phyloP scores from a whole-genome alignment of 1,140 invertebrate genomes.

The Bombus sylvicola region DNA sequence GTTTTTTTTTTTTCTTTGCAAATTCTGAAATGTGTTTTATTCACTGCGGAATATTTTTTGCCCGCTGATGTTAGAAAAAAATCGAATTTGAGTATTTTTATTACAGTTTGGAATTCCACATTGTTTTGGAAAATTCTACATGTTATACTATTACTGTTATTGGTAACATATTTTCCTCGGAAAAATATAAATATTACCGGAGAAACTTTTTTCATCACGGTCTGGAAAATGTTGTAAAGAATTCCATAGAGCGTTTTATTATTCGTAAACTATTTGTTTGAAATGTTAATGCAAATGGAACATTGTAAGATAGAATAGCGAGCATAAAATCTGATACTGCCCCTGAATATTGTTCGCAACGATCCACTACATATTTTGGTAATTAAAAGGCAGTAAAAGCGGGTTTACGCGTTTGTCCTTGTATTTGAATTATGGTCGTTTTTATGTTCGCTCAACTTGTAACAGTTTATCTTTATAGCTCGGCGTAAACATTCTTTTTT shows the following conservation, averaged over 20 bases:
- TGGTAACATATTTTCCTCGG: neutral
- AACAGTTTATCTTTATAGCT: slow-evolving; percentile 11
- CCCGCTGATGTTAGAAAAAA: neutral
- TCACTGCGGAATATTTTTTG: too few species aligned
- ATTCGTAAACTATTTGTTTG: neutral
- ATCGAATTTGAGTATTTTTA: neutral
- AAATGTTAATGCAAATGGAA: neutral
- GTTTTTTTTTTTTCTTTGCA: neutral
- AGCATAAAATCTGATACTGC: neutral
- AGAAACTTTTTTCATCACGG: neutral
- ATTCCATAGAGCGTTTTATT: neutral
- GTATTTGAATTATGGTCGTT: slow-evolving; percentile 6
- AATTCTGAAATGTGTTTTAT: neutral
- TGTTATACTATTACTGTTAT: neutral
- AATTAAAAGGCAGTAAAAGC: neutral
- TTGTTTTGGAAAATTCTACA: neutral
- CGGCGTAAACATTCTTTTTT: neutral
- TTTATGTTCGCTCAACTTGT: slow-evolving; percentile 3
- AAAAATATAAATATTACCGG: neutral
- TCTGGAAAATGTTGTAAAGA: neutral
- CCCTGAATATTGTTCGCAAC: neutral
- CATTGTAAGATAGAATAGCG: too few species aligned
- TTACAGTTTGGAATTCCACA: neutral
- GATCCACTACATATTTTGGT: neutral
- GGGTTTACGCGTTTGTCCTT: neutral